Conservation (phyloP, 1,140 invertebrate genomes). For the Scaptomyza hsui region DNA sequence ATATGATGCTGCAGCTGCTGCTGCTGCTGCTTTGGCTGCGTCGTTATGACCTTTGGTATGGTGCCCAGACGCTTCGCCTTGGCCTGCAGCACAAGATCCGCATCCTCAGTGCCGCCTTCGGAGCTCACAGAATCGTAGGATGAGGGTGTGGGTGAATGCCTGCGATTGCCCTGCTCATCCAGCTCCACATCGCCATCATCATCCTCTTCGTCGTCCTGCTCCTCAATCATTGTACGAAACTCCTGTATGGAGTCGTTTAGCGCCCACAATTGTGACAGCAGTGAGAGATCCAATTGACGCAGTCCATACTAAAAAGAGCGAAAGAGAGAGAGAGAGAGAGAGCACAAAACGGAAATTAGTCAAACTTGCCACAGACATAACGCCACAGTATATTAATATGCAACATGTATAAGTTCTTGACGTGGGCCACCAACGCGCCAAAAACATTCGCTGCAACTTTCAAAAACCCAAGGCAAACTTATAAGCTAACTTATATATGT, state of each 20-base stretch:
- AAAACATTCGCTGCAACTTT: conserved; percentile 40
- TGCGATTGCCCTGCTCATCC: conserved; percentile 78
- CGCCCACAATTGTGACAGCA: conserved; percentile 94
- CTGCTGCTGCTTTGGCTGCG: conserved; percentile 79
- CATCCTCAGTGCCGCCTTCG: conserved; percentile 86
- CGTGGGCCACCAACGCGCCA: conserved; percentile 56
- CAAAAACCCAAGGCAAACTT: conserved; percentile 51
- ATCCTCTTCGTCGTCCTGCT: conserved; percentile 85
- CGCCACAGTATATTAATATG: conserved; percentile 47
- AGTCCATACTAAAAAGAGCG: conserved; percentile 86
- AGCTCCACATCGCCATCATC: conserved; percentile 65
- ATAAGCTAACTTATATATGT: conserved; percentile 8
- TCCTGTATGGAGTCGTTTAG: conserved; percentile 95
- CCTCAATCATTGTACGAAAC: conserved; percentile 90
- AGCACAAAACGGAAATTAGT: conserved; percentile 24
- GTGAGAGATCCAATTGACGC: conserved; percentile 93
- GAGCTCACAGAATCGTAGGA: conserved; percentile 86
- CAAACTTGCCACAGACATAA: conserved; percentile 43
- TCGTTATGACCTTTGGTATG: conserved; percentile 84
- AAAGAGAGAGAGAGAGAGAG: conserved; percentile 24
- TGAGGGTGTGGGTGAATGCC: conserved; percentile 86
- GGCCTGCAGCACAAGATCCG: conserved; percentile 61
- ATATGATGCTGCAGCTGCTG: conserved; percentile 34
- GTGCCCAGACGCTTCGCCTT: conserved; percentile 72
- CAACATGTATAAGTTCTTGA: conserved; percentile 53